These are phyloP conservation scores for Phenganax subtilis DNA, from an alignment of 92 coral and sea anemone species.

Conservation along the genomic window DNA sequence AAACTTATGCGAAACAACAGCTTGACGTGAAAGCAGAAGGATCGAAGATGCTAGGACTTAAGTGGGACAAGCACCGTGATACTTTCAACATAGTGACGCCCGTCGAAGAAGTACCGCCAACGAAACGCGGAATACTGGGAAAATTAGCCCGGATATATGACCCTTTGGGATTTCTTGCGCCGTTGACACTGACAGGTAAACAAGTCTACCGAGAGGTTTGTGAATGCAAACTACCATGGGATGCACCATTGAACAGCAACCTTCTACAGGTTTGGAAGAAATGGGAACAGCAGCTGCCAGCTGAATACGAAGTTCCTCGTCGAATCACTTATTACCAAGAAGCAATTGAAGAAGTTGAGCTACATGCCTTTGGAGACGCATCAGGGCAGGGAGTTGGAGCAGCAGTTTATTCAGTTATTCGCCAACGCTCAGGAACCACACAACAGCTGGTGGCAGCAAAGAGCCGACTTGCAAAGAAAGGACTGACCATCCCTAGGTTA, in stretches of 20 bases:
- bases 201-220: slow-evolving; percentile 9
- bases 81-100: slow-evolving; percentile 10
- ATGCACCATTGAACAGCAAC: not conserved
- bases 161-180: slow-evolving; percentile 29
- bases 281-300: slow-evolving; percentile 9
- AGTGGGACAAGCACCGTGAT: slow-evolving; percentile 28
- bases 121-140: slow-evolving; percentile 39
- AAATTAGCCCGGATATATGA: slow-evolving; percentile 36
- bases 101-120: slow-evolving; percentile 12
- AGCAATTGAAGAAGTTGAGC: slow-evolving; percentile 35
- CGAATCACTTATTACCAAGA: not conserved
- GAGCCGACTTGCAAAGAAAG: slow-evolving; percentile 15
- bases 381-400: slow-evolving; percentile 53
- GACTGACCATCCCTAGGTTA: slow-evolving; percentile 32
- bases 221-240: slow-evolving; percentile 10
- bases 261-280: not conserved
- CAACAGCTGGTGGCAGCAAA: slow-evolving; percentile 48
- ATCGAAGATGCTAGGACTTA: slow-evolving; percentile 23
- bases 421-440: slow-evolving; percentile 29
- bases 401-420: slow-evolving; percentile 51
- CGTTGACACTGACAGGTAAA: slow-evolving; percentile 19
- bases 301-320: not conserved
- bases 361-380: slow-evolving; percentile 57
- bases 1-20: slow-evolving; percentile 29
- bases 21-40: slow-evolving; percentile 18